Conservation (phyloP, 2,888 invertebrate species). For the Troides oblongomaculatus region DNA sequence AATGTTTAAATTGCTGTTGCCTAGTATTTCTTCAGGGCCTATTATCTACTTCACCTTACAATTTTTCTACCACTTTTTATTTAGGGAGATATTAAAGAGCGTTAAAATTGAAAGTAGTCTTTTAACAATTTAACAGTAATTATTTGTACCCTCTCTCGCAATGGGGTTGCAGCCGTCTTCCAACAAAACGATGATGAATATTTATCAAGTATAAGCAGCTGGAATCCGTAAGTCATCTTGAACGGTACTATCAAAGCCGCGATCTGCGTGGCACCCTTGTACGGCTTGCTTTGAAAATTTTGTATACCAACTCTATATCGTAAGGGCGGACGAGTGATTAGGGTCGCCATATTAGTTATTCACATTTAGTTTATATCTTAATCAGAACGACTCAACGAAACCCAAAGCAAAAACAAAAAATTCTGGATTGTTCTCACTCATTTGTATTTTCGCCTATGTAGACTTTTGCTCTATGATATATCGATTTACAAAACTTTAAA, state of each 20-base stretch:
- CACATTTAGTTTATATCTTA: no score
- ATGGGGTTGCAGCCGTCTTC: not conserved
- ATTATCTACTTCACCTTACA: not conserved
- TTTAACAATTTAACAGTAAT: not conserved
- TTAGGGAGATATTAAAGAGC: not conserved
- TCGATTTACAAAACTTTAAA: no score
- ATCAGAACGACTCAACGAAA: no score
- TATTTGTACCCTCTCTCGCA: not conserved
- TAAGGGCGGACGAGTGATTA: not conserved
- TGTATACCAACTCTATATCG: not conserved
- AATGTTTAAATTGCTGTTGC: not conserved
- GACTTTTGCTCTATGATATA: no score
- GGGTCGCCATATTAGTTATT: slow-evolving; percentile 1
- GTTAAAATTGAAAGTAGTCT: not conserved
- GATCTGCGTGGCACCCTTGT: slow-evolving; percentile 10
- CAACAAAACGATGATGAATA: not conserved
- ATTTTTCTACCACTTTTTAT: not conserved
- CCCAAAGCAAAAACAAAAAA: not conserved
- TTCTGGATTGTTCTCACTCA: not conserved
- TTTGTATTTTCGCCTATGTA: no score
- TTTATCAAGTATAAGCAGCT: slow-evolving; percentile 13
- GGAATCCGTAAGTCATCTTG: slow-evolving; percentile 9
- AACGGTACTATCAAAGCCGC: slow-evolving; percentile 1
- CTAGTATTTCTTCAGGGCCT: not conserved
- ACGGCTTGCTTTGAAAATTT: slow-evolving; percentile 5